These are phyloP conservation scores for Andrena cerasifolii DNA, from an alignment of 1,140 invertebrate species.

Conservation along the genomic window DNA sequence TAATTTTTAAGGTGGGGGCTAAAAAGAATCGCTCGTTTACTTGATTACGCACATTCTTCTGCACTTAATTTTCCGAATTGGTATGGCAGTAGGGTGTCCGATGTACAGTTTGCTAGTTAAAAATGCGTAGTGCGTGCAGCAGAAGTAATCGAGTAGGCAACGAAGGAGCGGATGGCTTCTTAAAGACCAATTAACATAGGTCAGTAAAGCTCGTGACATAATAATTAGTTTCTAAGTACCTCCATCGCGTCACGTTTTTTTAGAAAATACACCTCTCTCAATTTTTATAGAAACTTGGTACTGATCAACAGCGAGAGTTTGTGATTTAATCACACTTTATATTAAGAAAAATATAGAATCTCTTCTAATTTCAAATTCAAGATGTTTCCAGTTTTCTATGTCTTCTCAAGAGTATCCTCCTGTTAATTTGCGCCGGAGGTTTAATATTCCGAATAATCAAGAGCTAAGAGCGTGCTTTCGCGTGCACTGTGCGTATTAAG, in stretches of 20 bases:
- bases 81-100: slow-evolving; percentile 6
- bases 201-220: slow-evolving; percentile 46
- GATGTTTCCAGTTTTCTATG: neutral
- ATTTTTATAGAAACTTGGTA: too few species aligned
- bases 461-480: neutral
- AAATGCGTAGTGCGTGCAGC: slow-evolving; percentile 17
- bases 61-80: slow-evolving; percentile 23
- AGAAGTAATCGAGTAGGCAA: slow-evolving; percentile 16
- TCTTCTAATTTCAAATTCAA: neutral
- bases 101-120: slow-evolving; percentile 36
- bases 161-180: slow-evolving; percentile 6
- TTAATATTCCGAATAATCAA: neutral
- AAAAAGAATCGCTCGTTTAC: neutral
- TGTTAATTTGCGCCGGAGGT: neutral
- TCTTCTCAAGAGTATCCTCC: neutral
- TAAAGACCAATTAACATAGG: slow-evolving; percentile 39
- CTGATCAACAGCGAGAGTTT: too few species aligned
- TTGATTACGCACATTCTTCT: neutral
- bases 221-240: slow-evolving; percentile 2
- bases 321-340: too few species aligned
- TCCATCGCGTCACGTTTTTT: neutral
- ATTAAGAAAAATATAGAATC: neutral
- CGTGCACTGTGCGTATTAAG: neutral
- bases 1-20: too few species aligned
- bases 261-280: too few species aligned